A percentile compares a stretch with the other conserved stretches of the same genome.
phyloP scores from a whole-genome alignment of 1,140 invertebrate species.

The Temnothorax curvispinosus region DNA sequence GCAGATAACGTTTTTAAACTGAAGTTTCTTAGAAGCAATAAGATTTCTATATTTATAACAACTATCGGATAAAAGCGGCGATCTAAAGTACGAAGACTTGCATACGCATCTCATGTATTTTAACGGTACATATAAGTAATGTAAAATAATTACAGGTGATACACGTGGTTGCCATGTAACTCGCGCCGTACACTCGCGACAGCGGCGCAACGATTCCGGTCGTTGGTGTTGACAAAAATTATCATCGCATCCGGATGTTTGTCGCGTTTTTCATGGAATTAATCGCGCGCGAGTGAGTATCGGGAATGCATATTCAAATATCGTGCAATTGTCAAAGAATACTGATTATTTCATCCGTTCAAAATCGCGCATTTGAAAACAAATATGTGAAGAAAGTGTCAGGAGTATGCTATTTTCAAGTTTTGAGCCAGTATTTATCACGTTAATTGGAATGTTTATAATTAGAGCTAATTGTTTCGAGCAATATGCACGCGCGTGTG shows the following conservation, averaged over 20 bases:
- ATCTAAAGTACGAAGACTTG: neutral
- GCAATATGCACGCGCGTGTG: neutral
- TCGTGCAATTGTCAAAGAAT: neutral
- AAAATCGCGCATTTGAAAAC: neutral
- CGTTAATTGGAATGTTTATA: neutral
- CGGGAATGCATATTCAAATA: neutral
- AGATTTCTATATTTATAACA: neutral
- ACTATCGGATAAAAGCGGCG: neutral
- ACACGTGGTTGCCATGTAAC: neutral
- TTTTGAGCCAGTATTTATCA: neutral
- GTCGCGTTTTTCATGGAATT: neutral
- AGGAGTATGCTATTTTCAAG: neutral
- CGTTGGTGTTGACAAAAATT: neutral
- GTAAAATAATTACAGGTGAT: neutral
- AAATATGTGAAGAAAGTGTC: neutral
- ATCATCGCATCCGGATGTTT: neutral
- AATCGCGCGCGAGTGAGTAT: neutral
- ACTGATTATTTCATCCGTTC: neutral
- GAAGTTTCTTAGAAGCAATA: constrained; percentile 20
- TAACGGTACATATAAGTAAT: neutral
- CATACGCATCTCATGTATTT: neutral
- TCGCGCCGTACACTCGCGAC: neutral
- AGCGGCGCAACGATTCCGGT: neutral
- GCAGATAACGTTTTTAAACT: neutral
- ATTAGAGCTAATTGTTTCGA: neutral